Percentiles rank a stretch among this genome's conserved stretches.
phyloP scores from a whole-genome alignment of 1,140 invertebrate genomes.

The Atopsyche davidsoni region DNA sequence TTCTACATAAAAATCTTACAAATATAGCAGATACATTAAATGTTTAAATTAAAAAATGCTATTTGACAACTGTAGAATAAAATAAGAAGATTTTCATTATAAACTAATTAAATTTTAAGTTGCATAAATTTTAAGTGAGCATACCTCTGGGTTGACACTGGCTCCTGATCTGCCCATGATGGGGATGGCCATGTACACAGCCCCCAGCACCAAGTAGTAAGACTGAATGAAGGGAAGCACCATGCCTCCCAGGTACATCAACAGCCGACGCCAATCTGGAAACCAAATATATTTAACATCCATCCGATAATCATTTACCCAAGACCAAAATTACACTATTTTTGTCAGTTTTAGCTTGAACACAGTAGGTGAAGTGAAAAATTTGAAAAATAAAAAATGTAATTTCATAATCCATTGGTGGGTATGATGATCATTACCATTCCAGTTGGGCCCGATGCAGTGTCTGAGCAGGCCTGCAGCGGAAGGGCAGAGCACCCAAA shows the following conservation, averaged over 20 bases:
- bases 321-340: no score
- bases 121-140: no score
- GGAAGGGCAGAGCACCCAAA: slow-evolving; percentile 57
- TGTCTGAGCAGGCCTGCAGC: slow-evolving; percentile 45
- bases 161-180: slow-evolving; percentile 77
- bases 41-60: not conserved
- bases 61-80: not conserved
- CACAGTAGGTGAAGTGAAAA: no score
- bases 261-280: slow-evolving; percentile 50
- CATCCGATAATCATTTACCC: no score
- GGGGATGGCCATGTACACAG: slow-evolving; percentile 58
- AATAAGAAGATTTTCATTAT: no score
- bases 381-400: no score
- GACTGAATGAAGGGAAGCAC: slow-evolving; percentile 62
- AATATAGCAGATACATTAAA: not conserved
- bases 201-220: slow-evolving; percentile 63
- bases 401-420: no score
- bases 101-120: no score
- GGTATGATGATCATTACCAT: slow-evolving; percentile 38
- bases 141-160: slow-evolving; percentile 53
- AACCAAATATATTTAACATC: no score
- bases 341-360: no score
- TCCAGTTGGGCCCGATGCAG: slow-evolving; percentile 42
- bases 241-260: slow-evolving; percentile 47
- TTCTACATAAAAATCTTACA: slow-evolving; percentile 1